Conservation (phyloP, 2,797 vertebrate species). For the Rhinoraja longicauda region DNA sequence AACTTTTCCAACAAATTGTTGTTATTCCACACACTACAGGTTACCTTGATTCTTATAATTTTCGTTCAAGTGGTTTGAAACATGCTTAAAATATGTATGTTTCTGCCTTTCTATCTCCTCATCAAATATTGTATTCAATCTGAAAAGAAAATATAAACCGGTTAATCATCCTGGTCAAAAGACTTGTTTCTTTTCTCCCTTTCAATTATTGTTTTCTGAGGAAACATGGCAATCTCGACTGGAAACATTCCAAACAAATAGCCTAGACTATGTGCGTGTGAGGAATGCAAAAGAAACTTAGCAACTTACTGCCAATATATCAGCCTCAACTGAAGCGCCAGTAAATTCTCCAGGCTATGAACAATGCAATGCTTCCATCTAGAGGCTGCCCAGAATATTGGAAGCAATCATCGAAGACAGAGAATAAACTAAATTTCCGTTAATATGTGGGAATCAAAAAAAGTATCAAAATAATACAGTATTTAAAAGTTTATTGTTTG, state of each 20-base stretch:
- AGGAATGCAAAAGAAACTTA: background rate
- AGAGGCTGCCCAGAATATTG: background rate
- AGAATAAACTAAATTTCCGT: background rate
- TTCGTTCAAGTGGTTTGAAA: background rate
- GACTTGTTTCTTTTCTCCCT: background rate
- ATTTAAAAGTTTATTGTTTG: background rate
- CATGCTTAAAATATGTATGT: background rate
- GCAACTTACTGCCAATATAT: background rate
- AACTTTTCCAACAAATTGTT: background rate
- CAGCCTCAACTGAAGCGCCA: too few relatives aligned
- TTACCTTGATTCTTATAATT: background rate
- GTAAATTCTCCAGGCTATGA: background rate
- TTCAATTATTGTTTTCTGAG: background rate
- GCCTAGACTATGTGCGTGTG: background rate
- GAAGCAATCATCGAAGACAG: background rate
- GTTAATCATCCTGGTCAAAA: background rate
- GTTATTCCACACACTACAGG: background rate
- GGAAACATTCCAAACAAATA: background rate
- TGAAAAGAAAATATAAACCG: background rate
- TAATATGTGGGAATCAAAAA: background rate
- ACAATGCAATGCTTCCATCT: slow-evolving; percentile 16
- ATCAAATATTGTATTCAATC: background rate
- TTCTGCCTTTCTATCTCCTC: background rate
- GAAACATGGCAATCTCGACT: background rate
- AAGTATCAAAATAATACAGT: background rate